Base-by-base conservation (phyloP, 2,113 vertebrate genomes). In the Nibea coibor region DNA sequence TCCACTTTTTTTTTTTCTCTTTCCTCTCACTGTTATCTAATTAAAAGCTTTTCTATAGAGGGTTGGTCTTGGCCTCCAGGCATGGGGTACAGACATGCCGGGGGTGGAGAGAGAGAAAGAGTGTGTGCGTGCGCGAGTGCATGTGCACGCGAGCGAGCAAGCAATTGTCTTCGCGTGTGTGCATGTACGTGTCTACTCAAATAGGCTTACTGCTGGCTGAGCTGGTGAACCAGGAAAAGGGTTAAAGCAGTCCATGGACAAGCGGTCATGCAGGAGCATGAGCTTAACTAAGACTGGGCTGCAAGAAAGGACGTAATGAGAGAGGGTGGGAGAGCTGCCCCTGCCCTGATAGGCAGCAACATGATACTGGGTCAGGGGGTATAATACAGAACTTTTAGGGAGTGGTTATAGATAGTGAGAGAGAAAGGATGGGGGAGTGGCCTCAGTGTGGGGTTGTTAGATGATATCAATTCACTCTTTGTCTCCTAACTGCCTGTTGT, bases 391-490 rank as follows among this genome's bases (percentile, higher is more conserved):
- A 87, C 68, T 80, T 90, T 91, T 67, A 53, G 80, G 88, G 80
- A 78, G 84, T 79, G 74, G 81, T 89, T 78, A 19, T 64, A 81
- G 67, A 85, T 70, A 19, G 73, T 69, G 62, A 63, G 71, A 76
- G 50, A 80, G 72, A 77, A 75, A 63, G 28, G 70, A 6, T 43
- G 42, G 69, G 56, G 68, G 80, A 45, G 78, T 54, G 78, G 75
- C 45, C n/a, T 81, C 59, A 14, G 17, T 64, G 24, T 50, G 72
- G 80, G 71, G 63, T 71, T 81, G 54, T 90, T 58, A 80, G 71
- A 85, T 70, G 69, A 83, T 90, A 84, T 92, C 85, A 87, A 74
- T 88, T 87, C 75, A 64, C 54, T 88, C 86, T 94, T 92, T 93
- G 87, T 91, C 78, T 86, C 73, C 72, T 67, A 71, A 68, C 68